Percentiles rank a stretch among this genome's conserved stretches.
phyloP scores from a whole-genome alignment of 2,113 vertebrate species.

The Sclerurus mexicanus region DNA sequence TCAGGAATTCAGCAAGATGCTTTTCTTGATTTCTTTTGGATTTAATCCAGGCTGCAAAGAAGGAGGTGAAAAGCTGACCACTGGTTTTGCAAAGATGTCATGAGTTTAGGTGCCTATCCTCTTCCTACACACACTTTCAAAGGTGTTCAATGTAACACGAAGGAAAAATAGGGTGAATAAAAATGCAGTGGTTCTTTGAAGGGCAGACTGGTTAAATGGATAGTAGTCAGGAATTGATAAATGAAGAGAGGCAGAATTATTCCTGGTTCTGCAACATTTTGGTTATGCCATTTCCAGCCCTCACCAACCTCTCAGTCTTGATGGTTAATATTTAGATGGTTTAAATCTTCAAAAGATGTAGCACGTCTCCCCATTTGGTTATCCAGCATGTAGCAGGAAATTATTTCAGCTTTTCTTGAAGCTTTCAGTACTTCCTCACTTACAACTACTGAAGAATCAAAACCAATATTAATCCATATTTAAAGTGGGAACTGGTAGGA shows the following conservation, averaged over 20 bases:
- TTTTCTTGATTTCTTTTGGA: neutral
- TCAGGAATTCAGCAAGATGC: neutral
- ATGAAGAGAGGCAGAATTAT: neutral
- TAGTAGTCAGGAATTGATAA: neutral
- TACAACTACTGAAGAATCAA: neutral
- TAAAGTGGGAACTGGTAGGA: neutral
- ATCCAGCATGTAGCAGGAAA: neutral
- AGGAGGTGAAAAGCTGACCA: neutral
- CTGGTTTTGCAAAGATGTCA: neutral
- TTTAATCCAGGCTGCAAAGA: neutral
- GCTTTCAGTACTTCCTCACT: neutral
- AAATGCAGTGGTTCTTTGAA: neutral
- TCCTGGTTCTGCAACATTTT: neutral
- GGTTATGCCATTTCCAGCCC: neutral
- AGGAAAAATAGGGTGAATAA: neutral
- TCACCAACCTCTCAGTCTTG: neutral
- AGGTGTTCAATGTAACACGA: neutral
- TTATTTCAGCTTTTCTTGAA: neutral
- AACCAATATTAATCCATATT: neutral
- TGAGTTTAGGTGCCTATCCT: fast-evolving
- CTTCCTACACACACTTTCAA: neutral
- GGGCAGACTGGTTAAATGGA: neutral
- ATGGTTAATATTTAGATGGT: neutral
- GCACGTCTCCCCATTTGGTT: neutral
- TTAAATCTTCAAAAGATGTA: neutral